These are phyloP conservation scores for Sinella curviseta DNA, from an alignment of 1,140 invertebrate genomes.

Conservation along the genomic window DNA sequence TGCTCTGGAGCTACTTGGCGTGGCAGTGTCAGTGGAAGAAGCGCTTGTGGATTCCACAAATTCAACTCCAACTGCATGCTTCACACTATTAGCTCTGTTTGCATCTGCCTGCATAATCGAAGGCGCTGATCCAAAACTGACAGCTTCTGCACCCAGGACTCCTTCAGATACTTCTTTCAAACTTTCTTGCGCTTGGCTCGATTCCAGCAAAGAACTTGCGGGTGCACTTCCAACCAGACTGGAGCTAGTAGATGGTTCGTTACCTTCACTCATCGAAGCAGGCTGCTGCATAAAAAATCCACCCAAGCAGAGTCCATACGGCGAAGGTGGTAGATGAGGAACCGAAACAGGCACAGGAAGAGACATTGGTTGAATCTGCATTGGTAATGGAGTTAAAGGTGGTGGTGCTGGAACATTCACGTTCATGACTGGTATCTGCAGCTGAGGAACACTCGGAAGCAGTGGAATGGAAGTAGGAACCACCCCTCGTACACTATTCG, in stretches of 20 bases:
- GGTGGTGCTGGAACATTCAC: slow-evolving; percentile 12
- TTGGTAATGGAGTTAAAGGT: slow-evolving; percentile 21
- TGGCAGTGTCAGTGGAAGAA: background rate
- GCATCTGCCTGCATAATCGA: slow-evolving; percentile 1
- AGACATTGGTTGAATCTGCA: slow-evolving; percentile 24
- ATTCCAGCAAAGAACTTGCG: background rate
- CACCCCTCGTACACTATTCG: slow-evolving; percentile 20
- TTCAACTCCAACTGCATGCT: background rate
- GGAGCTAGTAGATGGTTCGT: background rate
- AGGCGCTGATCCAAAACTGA: background rate
- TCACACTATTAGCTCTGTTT: background rate
- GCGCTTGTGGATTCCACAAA: background rate
- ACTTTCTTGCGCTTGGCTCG: background rate
- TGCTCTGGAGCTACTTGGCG: background rate
- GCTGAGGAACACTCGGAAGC: slow-evolving; percentile 22
- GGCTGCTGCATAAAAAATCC: slow-evolving; percentile 43
- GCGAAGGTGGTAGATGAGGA: slow-evolving; percentile 31
- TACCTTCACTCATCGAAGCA: background rate
- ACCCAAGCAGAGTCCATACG: slow-evolving; percentile 41
- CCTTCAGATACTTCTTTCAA: background rate
- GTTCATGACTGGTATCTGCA: slow-evolving; percentile 38
- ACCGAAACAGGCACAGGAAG: slow-evolving; percentile 25
- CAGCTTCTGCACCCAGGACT: background rate
- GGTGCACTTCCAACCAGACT: slow-evolving; percentile 1
- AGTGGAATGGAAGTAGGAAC: slow-evolving; percentile 20